These are phyloP conservation scores for Aramus guarauna DNA, from an alignment of 2,113 vertebrate species.

Conservation along the genomic window DNA sequence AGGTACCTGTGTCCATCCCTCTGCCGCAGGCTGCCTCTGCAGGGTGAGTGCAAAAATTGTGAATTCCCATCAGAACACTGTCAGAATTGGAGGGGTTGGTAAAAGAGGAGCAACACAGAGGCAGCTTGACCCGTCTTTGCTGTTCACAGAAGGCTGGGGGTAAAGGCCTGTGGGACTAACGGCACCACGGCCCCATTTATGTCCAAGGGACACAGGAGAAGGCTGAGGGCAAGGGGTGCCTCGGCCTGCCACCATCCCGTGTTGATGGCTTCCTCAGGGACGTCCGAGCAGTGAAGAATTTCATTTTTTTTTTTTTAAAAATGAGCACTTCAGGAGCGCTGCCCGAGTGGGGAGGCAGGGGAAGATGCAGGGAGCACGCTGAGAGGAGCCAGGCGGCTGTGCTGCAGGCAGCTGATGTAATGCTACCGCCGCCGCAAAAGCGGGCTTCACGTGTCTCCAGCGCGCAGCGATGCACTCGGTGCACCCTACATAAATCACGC, in stretches of 20 bases:
- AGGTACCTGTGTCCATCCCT: accelerated
- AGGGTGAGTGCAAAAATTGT: neutral
- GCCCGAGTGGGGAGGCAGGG: neutral
- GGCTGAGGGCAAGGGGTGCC: neutral
- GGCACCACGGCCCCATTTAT: accelerated
- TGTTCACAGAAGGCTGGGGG: neutral
- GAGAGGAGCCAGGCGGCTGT: neutral
- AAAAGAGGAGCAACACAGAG: neutral
- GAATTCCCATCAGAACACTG: neutral
- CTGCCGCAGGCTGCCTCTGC: accelerated
- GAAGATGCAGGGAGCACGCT: neutral
- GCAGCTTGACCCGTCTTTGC: neutral
- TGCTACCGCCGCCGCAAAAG: neutral
- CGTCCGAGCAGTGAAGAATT: neutral
- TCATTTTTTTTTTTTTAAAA: too few relatives aligned
- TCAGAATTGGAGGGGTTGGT: neutral
- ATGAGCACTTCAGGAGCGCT: too few relatives aligned
- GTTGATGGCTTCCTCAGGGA: neutral
- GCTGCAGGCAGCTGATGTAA: conserved; percentile 35
- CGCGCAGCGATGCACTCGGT: neutral
- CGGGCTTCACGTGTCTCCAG: neutral
- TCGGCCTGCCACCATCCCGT: neutral
- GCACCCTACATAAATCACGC: neutral
- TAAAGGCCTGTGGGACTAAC: neutral
- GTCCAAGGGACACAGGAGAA: too few relatives aligned